Evolutionary conservation across 2,113 vertebrate species (phyloP).

Genomic region (Poeciliopsis prolifica): DNA sequence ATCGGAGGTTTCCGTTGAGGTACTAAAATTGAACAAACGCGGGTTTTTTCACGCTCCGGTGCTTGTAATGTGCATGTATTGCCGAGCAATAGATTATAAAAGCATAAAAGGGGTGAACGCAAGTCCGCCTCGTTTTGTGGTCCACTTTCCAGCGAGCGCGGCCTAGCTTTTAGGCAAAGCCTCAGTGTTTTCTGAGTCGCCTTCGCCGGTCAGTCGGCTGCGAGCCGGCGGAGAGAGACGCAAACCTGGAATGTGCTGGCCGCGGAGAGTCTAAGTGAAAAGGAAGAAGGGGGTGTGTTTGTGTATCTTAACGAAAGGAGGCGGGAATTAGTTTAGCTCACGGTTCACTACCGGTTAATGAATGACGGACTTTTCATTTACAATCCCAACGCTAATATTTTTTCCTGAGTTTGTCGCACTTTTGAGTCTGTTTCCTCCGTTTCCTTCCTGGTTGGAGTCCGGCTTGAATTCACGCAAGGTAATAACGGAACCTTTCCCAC

Average conservation of each 20-base stretch:
- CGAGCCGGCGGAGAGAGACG: not conserved
- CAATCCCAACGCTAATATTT: not conserved
- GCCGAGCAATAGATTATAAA: not conserved
- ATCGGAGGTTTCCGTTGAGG: slow-evolving; percentile 65
- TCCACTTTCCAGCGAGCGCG: slow-evolving; percentile 14
- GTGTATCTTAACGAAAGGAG: slow-evolving; percentile 78
- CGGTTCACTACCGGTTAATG: not conserved
- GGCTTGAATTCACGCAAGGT: too few relatives aligned
- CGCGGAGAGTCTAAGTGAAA: slow-evolving; percentile 51
- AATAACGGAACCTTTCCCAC: not conserved
- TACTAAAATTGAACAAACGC: slow-evolving; percentile 56
- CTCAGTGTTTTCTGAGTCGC: slow-evolving; percentile 50
- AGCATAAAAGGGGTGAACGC: slow-evolving; percentile 2
- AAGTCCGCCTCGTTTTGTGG: not conserved
- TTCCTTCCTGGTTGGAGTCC: not conserved
- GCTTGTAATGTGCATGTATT: not conserved
- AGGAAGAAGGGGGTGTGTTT: slow-evolving; percentile 81
- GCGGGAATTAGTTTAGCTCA: slow-evolving; percentile 75
- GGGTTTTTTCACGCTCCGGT: not conserved
- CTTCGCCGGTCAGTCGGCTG: slow-evolving; percentile 9
- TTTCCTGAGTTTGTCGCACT: not conserved
- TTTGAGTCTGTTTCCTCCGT: slow-evolving; percentile 12
- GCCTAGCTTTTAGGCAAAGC: slow-evolving; percentile 60
- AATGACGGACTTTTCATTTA: not conserved
- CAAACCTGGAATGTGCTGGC: slow-evolving; percentile 9